These are phyloP conservation scores for Todiramphus chloris DNA, from an alignment of 2,113 vertebrate species.

Conservation along the genomic window DNA sequence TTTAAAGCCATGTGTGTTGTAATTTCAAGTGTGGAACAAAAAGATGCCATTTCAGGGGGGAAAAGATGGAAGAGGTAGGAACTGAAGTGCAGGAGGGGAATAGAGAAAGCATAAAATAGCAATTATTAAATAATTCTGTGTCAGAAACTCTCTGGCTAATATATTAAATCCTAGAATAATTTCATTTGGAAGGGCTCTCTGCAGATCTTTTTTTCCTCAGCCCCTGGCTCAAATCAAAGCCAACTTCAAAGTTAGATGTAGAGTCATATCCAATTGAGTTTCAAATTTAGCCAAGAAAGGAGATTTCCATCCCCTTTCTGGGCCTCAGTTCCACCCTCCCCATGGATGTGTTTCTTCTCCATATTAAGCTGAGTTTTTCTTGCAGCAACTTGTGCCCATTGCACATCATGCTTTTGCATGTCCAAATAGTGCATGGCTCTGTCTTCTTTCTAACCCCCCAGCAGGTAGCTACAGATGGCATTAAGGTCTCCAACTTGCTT, in stretches of 20 bases:
- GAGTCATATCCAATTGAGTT: background rate
- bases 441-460: background rate
- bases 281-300: background rate
- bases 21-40: background rate
- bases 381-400: fast-evolving
- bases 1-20: background rate
- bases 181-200: background rate
- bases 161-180: background rate
- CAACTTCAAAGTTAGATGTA: background rate
- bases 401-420: background rate
- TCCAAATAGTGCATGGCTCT: background rate
- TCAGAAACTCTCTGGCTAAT: background rate
- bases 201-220: background rate
- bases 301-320: background rate
- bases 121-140: slow-evolving; percentile 1
- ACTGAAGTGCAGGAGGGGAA: background rate
- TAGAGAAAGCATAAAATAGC: background rate
- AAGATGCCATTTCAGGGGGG: background rate
- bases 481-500: background rate
- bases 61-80: background rate
- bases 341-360: background rate
- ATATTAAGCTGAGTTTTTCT: background rate
- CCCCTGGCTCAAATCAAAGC: slow-evolving; percentile 4
- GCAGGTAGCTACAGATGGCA: background rate
- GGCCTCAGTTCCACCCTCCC: background rate